These are phyloP conservation scores for Meloidogyne floridensis DNA, from an alignment of 1,140 invertebrate genomes.

Conservation along the genomic window DNA sequence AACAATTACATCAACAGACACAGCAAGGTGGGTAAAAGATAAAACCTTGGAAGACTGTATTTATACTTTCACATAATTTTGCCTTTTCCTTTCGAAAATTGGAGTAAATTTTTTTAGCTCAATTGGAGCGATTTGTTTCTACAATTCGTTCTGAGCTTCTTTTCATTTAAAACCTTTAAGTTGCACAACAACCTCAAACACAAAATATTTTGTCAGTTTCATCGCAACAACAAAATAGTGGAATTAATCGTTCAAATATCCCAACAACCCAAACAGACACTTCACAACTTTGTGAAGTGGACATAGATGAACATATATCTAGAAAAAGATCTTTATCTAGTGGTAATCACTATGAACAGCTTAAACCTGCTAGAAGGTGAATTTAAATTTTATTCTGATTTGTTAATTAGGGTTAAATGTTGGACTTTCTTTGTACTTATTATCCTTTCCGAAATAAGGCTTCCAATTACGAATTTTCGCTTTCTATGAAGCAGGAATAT, in stretches of 20 bases:
- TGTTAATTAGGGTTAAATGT: neutral
- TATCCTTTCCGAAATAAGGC: no score
- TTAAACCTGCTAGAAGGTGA: neutral
- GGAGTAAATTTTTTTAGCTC: neutral
- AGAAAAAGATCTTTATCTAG: constrained; percentile 27
- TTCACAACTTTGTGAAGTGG: neutral
- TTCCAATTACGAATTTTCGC: no score
- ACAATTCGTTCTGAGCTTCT: no score
- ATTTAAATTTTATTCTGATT: neutral
- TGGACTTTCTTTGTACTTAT: no score
- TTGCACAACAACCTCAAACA: neutral
- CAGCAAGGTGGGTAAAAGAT: neutral
- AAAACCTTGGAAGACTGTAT: neutral
- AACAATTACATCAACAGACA: neutral
- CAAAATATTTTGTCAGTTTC: neutral
- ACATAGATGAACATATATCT: constrained; percentile 13
- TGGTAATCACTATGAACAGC: constrained; percentile 23
- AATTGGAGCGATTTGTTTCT: neutral
- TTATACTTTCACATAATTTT: neutral
- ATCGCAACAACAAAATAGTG: neutral
- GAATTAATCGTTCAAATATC: neutral
- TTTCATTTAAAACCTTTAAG: neutral
- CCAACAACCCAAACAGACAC: neutral
- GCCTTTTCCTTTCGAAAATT: no score
- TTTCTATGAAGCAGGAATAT: no score